Evolutionary conservation across 2,797 vertebrate genomes (phyloP), one percentile per base, ranked within the genome.

Genomic region (Molossus alvarezi): DNA sequence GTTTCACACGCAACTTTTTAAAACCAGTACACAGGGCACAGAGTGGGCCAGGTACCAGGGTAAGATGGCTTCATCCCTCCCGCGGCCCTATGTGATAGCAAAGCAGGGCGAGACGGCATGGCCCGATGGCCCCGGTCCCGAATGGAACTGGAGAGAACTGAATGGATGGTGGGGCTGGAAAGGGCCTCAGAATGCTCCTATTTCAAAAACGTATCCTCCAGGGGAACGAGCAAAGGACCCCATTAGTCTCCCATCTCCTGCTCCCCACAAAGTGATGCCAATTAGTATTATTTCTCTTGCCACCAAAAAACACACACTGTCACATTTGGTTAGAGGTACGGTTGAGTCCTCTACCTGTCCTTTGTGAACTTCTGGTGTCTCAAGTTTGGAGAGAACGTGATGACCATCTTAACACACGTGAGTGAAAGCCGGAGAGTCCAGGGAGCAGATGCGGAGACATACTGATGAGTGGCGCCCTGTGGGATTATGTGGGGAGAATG

Each of bases 321-420:
- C 69, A 73, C 45, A 9, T 60, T 71, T 48, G 14, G 7, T 29
- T 45, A 23, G 57, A 72, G 45, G 13, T 53, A 58, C 51, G 51
- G 53, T 2, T 51, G 62, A 69, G 18, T 88, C 64, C 2, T 76
- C 58, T 69, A 9, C 27, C 20, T 57, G 57, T 62, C 48, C 48
- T 48, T 84, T 33, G 58, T 80, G 95, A 72, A 41, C 75, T 95
- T 67, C 83, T 21, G 3, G 58, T 29, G 9, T 77, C 71, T 93
- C 69, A 11, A 45, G 17, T 69, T 60, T 65, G 83, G 10, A 75
- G 58, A 87, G 13, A 75, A 23, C 33, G 8, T 7, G 58, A 33
- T 3, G 5, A 33, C 64, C 18, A 55, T 81, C 33, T 89, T 4
- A 25, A 13, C 21, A 62, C 7, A 0, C 5, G 2, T 55, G 71